phyloP scores from a whole-genome alignment of 2,888 invertebrate species.

The Drosophila kuntzei region DNA sequence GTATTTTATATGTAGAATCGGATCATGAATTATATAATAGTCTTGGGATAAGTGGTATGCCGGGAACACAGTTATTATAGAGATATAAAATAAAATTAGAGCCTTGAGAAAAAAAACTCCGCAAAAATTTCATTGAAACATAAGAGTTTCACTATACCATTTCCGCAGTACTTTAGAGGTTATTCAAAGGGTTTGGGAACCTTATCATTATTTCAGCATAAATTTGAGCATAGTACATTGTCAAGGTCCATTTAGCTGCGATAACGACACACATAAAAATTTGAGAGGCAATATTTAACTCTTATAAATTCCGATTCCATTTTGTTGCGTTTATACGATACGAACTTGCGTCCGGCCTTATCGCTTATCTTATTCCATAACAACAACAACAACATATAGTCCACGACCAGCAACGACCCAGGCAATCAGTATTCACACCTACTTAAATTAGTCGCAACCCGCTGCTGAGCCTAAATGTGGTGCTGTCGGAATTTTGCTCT shows the following conservation, averaged over 20 bases:
- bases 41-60: background rate
- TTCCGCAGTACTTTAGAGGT: background rate
- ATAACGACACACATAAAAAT: constrained; percentile 23
- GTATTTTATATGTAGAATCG: background rate
- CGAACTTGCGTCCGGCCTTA: constrained; percentile 52
- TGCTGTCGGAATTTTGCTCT: constrained; percentile 3
- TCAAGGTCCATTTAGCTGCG: constrained; percentile 54
- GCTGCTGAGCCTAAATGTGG: constrained; percentile 46
- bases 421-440: constrained; percentile 19
- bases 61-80: background rate
- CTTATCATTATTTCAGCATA: constrained; percentile 42
- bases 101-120: background rate
- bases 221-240: constrained; percentile 39
- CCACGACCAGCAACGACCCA: constrained; percentile 26
- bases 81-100: background rate
- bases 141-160: background rate
- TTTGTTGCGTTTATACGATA: constrained; percentile 34
- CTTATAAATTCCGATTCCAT: constrained; percentile 58
- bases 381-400: constrained; percentile 22
- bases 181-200: background rate
- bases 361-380: constrained; percentile 64
- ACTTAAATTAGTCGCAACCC: constrained; percentile 57
- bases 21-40: background rate
- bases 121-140: background rate
- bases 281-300: constrained; percentile 18